Conservation (phyloP, 2,797 vertebrate species). For the Babyrousa celebensis region DNA sequence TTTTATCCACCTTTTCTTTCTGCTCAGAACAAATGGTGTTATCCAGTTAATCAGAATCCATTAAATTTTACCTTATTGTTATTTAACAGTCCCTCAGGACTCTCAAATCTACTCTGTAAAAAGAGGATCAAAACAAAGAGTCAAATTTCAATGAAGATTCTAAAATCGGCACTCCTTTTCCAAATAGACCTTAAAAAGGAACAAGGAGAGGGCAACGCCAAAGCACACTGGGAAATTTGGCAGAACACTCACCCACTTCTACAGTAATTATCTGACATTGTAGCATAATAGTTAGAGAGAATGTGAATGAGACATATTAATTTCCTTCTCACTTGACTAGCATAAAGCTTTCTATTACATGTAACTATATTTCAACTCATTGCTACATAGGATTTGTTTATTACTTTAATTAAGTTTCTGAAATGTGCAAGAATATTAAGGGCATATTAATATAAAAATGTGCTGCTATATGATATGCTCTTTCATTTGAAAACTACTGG, state of each 20-base stretch:
- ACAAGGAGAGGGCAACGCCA: conserved; percentile 31
- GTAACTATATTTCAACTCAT: conserved; percentile 46
- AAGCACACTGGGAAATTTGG: conserved; percentile 42
- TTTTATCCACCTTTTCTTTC: background rate
- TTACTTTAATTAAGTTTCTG: conserved; percentile 51
- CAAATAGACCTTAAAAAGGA: conserved; percentile 69
- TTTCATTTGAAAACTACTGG: background rate
- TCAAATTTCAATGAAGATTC: conserved; percentile 74
- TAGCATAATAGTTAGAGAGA: conserved; percentile 45
- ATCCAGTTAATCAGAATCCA: conserved; percentile 59
- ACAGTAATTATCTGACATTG: conserved; percentile 70
- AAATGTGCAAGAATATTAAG: conserved; percentile 7
- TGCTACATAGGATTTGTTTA: background rate
- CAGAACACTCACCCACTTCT: conserved; percentile 46
- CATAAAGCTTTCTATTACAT: conserved; percentile 59
- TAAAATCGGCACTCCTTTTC: conserved; percentile 70
- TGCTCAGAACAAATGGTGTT: conserved; percentile 54
- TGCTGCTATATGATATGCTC: background rate
- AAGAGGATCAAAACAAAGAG: conserved; percentile 73
- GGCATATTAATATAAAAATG: background rate
- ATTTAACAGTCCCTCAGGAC: conserved; percentile 67
- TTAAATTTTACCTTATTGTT: conserved; percentile 71
- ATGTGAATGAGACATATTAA: conserved; percentile 64
- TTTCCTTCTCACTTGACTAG: conserved; percentile 59
- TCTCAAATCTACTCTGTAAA: conserved; percentile 71